These are phyloP conservation scores for Poeciliopsis infans DNA, from an alignment of 2,797 vertebrate genomes.

Conservation along the genomic window DNA sequence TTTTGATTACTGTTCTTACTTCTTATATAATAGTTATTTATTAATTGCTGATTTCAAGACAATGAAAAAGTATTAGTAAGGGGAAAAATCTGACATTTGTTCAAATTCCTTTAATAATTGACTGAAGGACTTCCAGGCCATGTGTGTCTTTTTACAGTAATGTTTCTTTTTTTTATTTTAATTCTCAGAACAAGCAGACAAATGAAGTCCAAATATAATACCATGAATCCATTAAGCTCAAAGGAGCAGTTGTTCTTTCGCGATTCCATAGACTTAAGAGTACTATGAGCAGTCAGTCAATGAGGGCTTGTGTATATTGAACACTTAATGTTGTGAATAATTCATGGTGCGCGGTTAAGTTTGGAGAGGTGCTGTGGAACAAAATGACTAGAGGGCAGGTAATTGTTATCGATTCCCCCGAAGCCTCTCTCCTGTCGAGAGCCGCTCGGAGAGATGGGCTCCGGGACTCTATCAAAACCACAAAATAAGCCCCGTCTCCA, in stretches of 20 bases:
- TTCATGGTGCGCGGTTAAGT: conserved; percentile 79
- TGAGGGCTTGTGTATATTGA: conserved; percentile 74
- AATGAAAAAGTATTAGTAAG: conserved; percentile 1
- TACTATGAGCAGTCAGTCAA: conserved; percentile 76
- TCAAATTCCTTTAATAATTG: conserved; percentile 50
- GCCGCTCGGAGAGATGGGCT: conserved; percentile 70
- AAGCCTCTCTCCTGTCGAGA: conserved; percentile 78
- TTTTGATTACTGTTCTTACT: not conserved
- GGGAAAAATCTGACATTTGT: conserved; percentile 42
- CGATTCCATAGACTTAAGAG: conserved; percentile 74
- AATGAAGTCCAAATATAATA: conserved; percentile 59
- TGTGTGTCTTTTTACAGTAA: conserved; percentile 37
- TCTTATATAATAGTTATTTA: not conserved
- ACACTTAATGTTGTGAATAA: conserved; percentile 83
- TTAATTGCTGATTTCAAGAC: not conserved
- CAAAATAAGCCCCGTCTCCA: conserved; percentile 76
- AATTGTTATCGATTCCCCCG: conserved; percentile 81
- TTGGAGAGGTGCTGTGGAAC: conserved; percentile 81
- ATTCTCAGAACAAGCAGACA: conserved; percentile 49
- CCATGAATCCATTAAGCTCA: conserved; percentile 71
- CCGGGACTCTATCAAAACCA: conserved; percentile 81
- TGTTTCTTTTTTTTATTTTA: conserved; percentile 24
- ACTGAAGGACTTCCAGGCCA: conserved; percentile 54
- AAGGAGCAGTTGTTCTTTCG: conserved; percentile 72
- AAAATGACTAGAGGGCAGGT: conserved; percentile 82